Evolutionary conservation across 1,140 invertebrate species (phyloP), one percentile per base, ranked within the genome.

Genomic region (Battus philenor): DNA sequence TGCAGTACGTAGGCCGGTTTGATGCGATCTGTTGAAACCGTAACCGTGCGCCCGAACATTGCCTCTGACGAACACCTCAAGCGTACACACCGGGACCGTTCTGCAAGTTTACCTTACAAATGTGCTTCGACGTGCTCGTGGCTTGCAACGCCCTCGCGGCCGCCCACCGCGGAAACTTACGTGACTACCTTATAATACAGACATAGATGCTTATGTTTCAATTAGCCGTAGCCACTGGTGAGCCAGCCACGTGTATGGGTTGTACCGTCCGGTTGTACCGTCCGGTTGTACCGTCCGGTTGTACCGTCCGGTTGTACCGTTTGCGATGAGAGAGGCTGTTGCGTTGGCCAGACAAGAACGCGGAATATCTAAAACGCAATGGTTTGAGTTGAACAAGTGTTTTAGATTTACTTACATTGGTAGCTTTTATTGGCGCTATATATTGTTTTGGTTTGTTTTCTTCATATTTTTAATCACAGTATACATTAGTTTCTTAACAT

Each of bases 161-260:
- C n/a, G n/a, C 66, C 53, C 53, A 64, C 67, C 76, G 68, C 50
- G 52, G 51, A 68, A 41, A 65, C 68, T 77, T 74, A 34, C 26
- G 58, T 60, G 55, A 69, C 73, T 82, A 82, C 65, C 63, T 59
- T 68, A 64, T 60, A 61, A 69, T 76, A 78, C 67, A 78, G 70
- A 64, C 72, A 59, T 74, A 72, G 68, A 68, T 72, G 4, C 20
- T 13, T 7, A 22, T 22, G 2, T 36, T 6, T 36, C 6, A 8
- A n/a, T 39, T 12, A 1, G 2, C 8, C 17, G 1, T 84, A 94
- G 94, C 91, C 7, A 90, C 90, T 51, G 92, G 92, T 13, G 94
- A 96, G 71, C 93, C 94, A 8, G 91, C 94, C 8, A 67, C 94
- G 1, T 93, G 92, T 68, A 78, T 94, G 77, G 87, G 89, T 8